A percentile compares a stretch with the other conserved stretches of the same genome.
Conservation (phyloP, 2,888 invertebrate species). For the Eupithecia abbreviata region DNA sequence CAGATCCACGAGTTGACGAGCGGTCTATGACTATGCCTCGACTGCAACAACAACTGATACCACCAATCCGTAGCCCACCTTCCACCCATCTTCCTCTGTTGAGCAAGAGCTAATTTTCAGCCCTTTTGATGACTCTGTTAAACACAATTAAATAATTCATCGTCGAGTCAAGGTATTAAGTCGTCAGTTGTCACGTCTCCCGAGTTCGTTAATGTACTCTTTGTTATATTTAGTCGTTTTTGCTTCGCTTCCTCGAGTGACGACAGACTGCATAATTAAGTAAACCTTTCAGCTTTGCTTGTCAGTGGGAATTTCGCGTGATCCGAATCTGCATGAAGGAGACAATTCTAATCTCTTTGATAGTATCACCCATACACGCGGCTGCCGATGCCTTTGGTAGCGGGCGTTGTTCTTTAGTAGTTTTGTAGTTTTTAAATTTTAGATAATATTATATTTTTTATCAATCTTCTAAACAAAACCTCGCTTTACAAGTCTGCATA, state of each 20-base stretch:
- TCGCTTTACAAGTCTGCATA: neutral
- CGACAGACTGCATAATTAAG: conserved; percentile 12
- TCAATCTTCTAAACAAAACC: neutral
- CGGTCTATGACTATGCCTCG: neutral
- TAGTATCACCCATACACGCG: neutral
- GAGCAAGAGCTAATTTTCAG: neutral
- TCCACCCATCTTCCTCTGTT: neutral
- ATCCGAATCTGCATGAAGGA: neutral
- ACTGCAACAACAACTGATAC: neutral
- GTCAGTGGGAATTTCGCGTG: neutral
- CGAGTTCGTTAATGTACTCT: neutral
- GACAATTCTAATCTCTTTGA: neutral
- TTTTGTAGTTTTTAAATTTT: too few species aligned
- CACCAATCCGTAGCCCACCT: neutral
- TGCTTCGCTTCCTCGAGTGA: neutral
- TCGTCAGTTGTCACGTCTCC: neutral
- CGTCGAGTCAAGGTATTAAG: neutral
- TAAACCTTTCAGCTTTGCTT: conserved; percentile 8
- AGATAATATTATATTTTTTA: too few species aligned
- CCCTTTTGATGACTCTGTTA: neutral
- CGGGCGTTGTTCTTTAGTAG: neutral
- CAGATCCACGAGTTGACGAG: neutral
- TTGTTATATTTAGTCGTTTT: neutral
- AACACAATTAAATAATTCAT: neutral
- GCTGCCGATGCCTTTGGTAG: neutral